These are phyloP conservation scores for Diachasma alloeum DNA, from an alignment of 1,140 invertebrate species.

Conservation along the genomic window DNA sequence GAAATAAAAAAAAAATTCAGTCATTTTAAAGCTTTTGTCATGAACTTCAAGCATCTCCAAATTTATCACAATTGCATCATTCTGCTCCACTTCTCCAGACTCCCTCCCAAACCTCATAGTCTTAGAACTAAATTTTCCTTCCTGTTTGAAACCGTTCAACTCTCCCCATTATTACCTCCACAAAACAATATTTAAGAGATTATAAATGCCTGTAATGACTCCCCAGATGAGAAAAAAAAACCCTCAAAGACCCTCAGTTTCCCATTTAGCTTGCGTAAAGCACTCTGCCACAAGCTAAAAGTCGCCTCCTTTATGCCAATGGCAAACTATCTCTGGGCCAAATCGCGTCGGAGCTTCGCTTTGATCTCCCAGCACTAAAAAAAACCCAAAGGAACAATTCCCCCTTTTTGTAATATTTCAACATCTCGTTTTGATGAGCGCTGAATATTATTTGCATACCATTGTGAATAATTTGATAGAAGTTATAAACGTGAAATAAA, in stretches of 20 bases:
- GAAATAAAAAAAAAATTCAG: no score
- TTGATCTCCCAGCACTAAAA: conserved; percentile 2
- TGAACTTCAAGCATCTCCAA: no score
- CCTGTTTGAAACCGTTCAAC: no score
- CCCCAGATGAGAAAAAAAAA: background rate
- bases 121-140: no score
- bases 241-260: background rate
- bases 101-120: no score
- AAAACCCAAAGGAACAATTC: background rate
- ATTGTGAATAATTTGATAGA: background rate
- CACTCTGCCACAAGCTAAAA: background rate
- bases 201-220: background rate
- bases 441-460: conserved; percentile 1
- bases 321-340: conserved; percentile 19
- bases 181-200: background rate
- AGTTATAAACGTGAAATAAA: background rate
- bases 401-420: background rate
- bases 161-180: no score
- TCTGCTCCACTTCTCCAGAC: no score
- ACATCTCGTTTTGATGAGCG: background rate
- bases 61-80: no score
- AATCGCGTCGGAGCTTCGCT: conserved; percentile 14
- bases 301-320: background rate
- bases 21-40: no score
- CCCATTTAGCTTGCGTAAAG: background rate